Percentiles rank a stretch among this genome's conserved stretches.
Conservation (phyloP, 2,888 invertebrate species). For the Diadromus collaris region DNA sequence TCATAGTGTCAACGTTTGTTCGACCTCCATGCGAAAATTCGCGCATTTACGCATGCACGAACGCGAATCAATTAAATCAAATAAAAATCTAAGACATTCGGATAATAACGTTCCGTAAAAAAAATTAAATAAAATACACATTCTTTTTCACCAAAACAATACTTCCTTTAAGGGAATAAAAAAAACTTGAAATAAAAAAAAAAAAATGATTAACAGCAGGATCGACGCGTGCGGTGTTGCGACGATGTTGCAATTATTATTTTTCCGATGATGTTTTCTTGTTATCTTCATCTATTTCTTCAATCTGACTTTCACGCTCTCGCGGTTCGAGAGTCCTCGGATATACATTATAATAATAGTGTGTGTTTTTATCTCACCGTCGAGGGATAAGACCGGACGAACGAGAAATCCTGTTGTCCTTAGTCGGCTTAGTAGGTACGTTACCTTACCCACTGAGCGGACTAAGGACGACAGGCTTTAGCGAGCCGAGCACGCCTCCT, state of each 20-base stretch:
- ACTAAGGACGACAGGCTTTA: no score
- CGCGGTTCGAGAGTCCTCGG: constrained; percentile 41
- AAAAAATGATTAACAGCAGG: no score
- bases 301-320: constrained; percentile 36
- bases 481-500: neutral
- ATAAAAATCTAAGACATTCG: no score
- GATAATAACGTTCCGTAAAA: no score
- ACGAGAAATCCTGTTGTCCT: constrained; percentile 70
- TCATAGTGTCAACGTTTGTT: no score
- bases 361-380: constrained; percentile 13
- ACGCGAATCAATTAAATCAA: no score
- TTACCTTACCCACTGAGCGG: neutral
- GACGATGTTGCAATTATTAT: constrained; percentile 2
- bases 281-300: constrained; percentile 5
- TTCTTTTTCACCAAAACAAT: no score
- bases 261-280: constrained; percentile 14
- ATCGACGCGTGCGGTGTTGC: neutral
- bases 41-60: no score
- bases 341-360: constrained; percentile 42
- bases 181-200: no score
- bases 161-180: no score
- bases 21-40: no score
- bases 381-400: constrained; percentile 22
- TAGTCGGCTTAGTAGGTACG: constrained; percentile 62
- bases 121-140: no score